A percentile compares a stretch with the other conserved stretches of the same genome.
Evolutionary conservation across 1,140 invertebrate species (phyloP).

Genomic region (Rhizoglyphus robini): DNA sequence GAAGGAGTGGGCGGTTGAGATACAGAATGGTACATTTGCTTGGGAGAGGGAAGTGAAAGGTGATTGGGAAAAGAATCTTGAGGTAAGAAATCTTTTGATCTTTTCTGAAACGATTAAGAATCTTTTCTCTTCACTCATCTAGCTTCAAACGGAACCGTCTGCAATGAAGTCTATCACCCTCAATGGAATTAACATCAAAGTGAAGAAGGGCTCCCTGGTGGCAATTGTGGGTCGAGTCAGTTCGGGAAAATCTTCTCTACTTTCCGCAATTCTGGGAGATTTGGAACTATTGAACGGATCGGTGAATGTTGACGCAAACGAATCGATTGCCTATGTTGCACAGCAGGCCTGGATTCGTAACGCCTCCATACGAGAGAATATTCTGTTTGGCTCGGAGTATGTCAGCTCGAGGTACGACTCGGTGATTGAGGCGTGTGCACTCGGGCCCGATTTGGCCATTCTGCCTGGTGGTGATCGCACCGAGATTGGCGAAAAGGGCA

Average conservation of each 20-base stretch:
- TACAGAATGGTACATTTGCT: slow-evolving; percentile 18
- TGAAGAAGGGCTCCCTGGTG: slow-evolving; percentile 29
- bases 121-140: too few species aligned
- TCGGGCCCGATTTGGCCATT: slow-evolving; percentile 28
- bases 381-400: slow-evolving; percentile 45
- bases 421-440: slow-evolving; percentile 30
- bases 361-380: slow-evolving; percentile 39
- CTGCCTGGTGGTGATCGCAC: slow-evolving; percentile 38
- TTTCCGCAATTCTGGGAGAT: slow-evolving; percentile 39
- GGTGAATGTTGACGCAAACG: slow-evolving; percentile 26
- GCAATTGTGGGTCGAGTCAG: slow-evolving; percentile 41
- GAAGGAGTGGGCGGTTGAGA: neutral
- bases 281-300: slow-evolving; percentile 30
- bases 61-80: neutral
- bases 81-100: neutral
- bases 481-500: slow-evolving; percentile 41
- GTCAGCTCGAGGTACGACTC: slow-evolving; percentile 30
- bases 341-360: slow-evolving; percentile 49
- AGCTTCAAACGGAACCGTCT: too few species aligned
- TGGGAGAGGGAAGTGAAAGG: slow-evolving; percentile 13
- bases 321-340: slow-evolving; percentile 37
- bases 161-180: slow-evolving; percentile 11
- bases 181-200: slow-evolving; percentile 26
- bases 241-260: slow-evolving; percentile 38
- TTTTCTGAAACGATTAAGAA: too few species aligned